Evolutionary conservation across 2,888 invertebrate genomes (phyloP).

Genomic region (Melikaiella ostensackeni): DNA sequence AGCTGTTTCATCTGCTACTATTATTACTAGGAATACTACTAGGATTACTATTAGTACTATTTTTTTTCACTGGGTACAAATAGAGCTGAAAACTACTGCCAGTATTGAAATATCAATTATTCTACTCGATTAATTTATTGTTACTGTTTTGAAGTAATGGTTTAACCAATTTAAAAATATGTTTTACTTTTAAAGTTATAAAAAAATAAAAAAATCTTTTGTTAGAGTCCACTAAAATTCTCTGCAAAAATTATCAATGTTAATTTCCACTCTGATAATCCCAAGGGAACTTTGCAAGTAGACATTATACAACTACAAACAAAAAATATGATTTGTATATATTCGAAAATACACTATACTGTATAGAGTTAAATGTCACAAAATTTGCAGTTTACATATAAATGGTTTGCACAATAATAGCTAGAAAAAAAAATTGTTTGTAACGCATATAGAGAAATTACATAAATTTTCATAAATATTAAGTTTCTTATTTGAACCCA

Average conservation of each 20-base stretch:
- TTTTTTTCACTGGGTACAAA: no score
- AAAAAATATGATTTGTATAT: conserved; percentile 14
- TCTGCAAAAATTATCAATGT: neutral
- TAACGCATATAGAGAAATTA: neutral
- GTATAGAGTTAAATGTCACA: neutral
- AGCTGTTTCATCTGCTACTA: no score
- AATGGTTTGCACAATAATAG: conserved; percentile 24
- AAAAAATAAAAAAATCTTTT: neutral
- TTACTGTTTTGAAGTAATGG: no score
- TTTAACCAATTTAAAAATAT: no score
- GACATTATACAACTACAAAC: neutral
- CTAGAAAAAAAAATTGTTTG: neutral
- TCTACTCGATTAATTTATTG: no score
- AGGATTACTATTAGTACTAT: no score
- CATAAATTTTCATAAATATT: neutral
- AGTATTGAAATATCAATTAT: no score
- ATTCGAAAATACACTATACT: neutral
- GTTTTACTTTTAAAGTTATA: neutral
- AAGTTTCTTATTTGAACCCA: neutral
- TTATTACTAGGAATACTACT: no score
- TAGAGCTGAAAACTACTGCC: no score
- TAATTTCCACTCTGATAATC: neutral
- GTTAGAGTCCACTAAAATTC: no score
- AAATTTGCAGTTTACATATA: neutral
- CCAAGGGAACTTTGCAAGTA: neutral